Base-by-base conservation (phyloP, 1,140 invertebrate species). In the Dreissena rostriformis region DNA sequence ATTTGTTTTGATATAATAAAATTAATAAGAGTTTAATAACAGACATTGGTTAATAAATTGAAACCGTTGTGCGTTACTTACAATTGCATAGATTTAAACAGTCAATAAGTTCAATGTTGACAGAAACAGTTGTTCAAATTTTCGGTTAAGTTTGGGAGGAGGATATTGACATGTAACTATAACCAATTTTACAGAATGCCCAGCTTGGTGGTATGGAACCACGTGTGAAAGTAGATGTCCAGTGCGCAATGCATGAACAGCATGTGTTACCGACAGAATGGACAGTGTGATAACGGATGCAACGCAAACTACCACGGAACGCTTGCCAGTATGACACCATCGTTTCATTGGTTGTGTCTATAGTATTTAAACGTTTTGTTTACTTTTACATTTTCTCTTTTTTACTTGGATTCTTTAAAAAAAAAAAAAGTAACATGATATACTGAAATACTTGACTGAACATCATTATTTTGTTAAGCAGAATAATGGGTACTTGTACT, bases 171-270 rank as follows among this genome's bases (percentile, higher is more conserved):
- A 65, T 77, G 12, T 29, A n/a, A 11, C 26, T 24, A 24, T 63
- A 72, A 4, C 53, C 19, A 19, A 14, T 12, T 14, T 12, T 57
- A 57, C 57, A 81, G 79, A 57, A 7, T 81, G 79, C 29, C 19
- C 2, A 5, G 26, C 70, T 2, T 68, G 79, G 11, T 65, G 55
- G 7, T 81, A 81, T 28, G 79, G 79, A 12, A 22, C 79, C 15
- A 81, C 79, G 10, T 81, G 79, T 65, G 79, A 73, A 52, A 57
- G 66, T 10, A 14, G 39, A 5, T 81, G 79, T 49, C 79, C 79
- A 17, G 79, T 68, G 29, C 72, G 7, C 66, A 72, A 61, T 81
- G 79, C 39, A 11, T 51, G 17, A 29, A 65, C 2, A 81, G 52
- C 79, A 19, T 15, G 5, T 81, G 79, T 52, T 7, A 81, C 2